phyloP scores from a whole-genome alignment of 2,113 vertebrate species.

The Cyanoderma ruficeps region DNA sequence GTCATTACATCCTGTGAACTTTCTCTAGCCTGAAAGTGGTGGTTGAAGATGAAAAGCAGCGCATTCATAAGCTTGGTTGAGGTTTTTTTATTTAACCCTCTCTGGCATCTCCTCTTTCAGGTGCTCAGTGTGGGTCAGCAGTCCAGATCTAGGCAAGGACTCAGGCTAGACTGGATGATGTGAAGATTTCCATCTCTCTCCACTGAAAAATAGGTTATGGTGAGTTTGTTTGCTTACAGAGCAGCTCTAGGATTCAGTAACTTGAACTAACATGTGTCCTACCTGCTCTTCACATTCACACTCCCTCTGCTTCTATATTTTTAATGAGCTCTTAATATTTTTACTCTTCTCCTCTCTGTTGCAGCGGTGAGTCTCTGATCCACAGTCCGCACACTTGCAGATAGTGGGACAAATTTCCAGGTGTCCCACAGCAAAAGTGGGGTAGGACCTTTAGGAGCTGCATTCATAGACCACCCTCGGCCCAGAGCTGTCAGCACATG shows the following conservation, averaged over 20 bases:
- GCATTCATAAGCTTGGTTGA: not conserved
- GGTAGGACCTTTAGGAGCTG: not conserved
- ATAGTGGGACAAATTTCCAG: not conserved
- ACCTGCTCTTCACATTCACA: not conserved
- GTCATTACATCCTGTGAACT: no score
- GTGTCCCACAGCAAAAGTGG: not conserved
- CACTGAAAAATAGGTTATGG: not conserved
- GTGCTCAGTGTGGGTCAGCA: not conserved
- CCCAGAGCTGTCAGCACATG: not conserved
- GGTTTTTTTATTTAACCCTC: not conserved
- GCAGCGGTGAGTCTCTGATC: not conserved
- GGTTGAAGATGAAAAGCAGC: not conserved
- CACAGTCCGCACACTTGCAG: not conserved
- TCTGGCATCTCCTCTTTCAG: not conserved
- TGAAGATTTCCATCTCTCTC: not conserved
- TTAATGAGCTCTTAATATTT: constrained; percentile 42
- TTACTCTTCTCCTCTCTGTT: not conserved
- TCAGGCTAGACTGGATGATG: not conserved
- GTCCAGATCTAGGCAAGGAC: not conserved
- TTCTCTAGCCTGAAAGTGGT: not conserved
- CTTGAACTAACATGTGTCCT: not conserved
- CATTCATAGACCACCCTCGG: not conserved
- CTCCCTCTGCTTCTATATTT: constrained; percentile 33
- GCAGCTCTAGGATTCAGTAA: not conserved
- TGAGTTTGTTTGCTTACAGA: not conserved